These are phyloP conservation scores for Sphaerodactylus townsendi DNA, from an alignment of 2,113 vertebrate genomes.

Conservation along the genomic window DNA sequence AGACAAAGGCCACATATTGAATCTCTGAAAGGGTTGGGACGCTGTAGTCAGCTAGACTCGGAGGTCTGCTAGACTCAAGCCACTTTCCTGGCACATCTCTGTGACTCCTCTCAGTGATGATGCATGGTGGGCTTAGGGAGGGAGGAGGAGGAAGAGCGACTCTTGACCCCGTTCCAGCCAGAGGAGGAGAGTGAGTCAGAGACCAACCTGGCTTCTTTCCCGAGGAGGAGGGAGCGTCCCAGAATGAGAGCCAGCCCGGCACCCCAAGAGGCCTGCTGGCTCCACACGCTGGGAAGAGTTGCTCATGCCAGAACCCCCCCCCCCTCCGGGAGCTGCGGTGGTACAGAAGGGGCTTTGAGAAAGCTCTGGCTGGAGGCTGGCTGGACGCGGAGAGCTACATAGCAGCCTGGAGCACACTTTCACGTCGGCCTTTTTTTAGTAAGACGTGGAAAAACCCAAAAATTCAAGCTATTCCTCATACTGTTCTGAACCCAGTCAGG, in stretches of 20 bases:
- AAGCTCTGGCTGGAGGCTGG: too few species aligned
- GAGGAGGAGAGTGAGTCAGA: slow-evolving; percentile 15
- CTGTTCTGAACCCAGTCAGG: too few species aligned
- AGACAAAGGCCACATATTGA: too few species aligned
- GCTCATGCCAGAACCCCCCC: not conserved
- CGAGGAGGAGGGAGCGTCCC: rapidly evolving
- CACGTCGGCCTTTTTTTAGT: too few species aligned
- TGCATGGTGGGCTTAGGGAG: too few species aligned
- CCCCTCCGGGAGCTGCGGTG: not conserved
- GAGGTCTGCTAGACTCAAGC: not conserved
- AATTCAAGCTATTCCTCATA: too few species aligned
- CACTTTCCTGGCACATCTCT: not conserved
- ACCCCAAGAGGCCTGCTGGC: not conserved
- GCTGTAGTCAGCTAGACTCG: not conserved
- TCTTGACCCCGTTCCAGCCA: not conserved
- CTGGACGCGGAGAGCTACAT: too few species aligned
- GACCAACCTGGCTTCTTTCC: not conserved
- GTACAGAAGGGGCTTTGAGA: too few species aligned
- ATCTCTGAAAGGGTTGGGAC: not conserved
- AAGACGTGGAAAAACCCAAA: too few species aligned
- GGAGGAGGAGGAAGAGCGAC: not conserved
- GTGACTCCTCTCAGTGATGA: too few species aligned
- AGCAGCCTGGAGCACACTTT: too few species aligned
- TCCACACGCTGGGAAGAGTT: not conserved
- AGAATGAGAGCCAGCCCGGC: rapidly evolving